Evolutionary conservation across 1,140 invertebrate genomes (phyloP).

Genomic region (Drosophila eugracilis): DNA sequence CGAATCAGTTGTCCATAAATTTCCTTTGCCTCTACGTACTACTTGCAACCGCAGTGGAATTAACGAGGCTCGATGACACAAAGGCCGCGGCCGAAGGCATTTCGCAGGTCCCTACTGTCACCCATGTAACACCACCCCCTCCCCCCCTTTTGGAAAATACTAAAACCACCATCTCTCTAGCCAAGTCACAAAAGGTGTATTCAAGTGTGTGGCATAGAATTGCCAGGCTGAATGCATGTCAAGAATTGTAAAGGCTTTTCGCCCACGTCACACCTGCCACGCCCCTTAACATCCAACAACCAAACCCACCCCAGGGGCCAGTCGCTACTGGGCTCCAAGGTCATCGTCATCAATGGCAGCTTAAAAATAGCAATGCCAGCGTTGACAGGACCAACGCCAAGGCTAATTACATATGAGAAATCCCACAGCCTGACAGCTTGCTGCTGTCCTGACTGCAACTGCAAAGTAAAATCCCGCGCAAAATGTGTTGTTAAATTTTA

Average conservation of each 20-base stretch:
- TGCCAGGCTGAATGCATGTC: slow-evolving; percentile 69
- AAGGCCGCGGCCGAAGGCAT: slow-evolving; percentile 21
- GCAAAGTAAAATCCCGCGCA: slow-evolving; percentile 5
- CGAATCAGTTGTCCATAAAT: slow-evolving; percentile 2
- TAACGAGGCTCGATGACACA: slow-evolving; percentile 31
- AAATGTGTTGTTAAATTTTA: not conserved
- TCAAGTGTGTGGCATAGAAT: slow-evolving; percentile 66
- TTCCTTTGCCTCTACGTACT: too few relatives aligned
- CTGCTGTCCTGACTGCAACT: too few relatives aligned
- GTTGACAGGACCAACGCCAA: slow-evolving; percentile 19
- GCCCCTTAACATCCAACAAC: not conserved
- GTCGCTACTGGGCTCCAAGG: slow-evolving; percentile 6
- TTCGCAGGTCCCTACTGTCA: not conserved
- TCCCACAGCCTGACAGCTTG: not conserved
- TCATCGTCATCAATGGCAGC: slow-evolving; percentile 39
- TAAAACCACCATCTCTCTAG: not conserved
- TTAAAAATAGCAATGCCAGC: slow-evolving; percentile 33
- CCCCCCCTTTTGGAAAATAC: not conserved
- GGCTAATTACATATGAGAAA: slow-evolving; percentile 34
- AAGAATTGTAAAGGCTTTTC: slow-evolving; percentile 64
- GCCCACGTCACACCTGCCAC: slow-evolving; percentile 19
- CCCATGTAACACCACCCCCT: not conserved
- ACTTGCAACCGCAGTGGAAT: slow-evolving; percentile 41
- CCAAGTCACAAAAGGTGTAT: slow-evolving; percentile 46
- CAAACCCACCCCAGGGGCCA: not conserved